Evolutionary conservation across 2,797 vertebrate species (phyloP), one percentile per base, ranked within the genome.

Genomic region (Gobio occitaniae): DNA sequence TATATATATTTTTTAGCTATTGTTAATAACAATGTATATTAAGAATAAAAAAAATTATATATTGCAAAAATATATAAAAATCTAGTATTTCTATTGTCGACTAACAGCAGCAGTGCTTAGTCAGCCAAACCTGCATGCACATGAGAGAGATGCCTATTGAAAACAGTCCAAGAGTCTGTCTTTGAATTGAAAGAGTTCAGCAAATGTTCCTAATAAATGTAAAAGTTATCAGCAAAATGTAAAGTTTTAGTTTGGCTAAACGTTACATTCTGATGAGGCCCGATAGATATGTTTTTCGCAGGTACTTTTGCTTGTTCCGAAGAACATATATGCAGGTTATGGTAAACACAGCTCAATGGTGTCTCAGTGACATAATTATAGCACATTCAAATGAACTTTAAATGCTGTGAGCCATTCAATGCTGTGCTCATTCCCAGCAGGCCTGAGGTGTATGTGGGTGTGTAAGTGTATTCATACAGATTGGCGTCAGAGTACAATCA

Each of bases 381-480:
- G 41, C 19, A 70, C 11, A 47, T 74, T 72, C n/a, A 74, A 50
- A 63, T 79, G 0, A 61, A 61, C 52, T n/a, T 82, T n/a, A 25
- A 74, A 82, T 63, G 17, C 4, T 21, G 19, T 82, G 16, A 82
- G n/a, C 47, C 11, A 63, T 82, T 63, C 29, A 82, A 17, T 63
- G 54, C 69, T 82, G 12, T 63, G 25, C 25, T 74, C 12, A 48
- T 32, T 82, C 69, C 56, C 70, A 74, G 54, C 25, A 48, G 69
- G 25, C 29, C 69, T 82, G 41, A 82, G 25, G 25, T 52, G 69
- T 82, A 69, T 75, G 59, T 68, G 56, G 48, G 74, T 29, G 32
- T 48, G 47, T 71, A 59, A 70, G 48, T 79, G 87, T 83, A 71
- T 86, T 86, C 78, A 72, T 72, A 48, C 78, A 68, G 82, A 78